Evolutionary conservation across 2,888 invertebrate species (phyloP), one percentile per base, ranked within the genome.

Genomic region (Eilema caniola): DNA sequence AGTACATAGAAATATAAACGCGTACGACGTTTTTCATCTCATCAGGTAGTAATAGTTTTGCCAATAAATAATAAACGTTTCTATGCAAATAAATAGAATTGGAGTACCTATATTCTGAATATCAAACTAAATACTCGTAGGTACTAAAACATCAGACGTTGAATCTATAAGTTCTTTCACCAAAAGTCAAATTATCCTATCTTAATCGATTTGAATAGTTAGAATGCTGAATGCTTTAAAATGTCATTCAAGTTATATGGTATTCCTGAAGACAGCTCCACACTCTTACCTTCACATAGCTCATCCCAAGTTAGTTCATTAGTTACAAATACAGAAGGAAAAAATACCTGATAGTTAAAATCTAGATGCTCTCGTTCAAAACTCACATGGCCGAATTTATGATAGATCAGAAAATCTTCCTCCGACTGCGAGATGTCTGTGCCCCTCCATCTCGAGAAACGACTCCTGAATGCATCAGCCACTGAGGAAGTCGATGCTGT

Each of bases 321-420:
- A 90, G 86, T 83, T 82, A 84, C 77, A 85, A 86, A 84, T 81
- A 80, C 81, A 89, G 83, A 85, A 82, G 83, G 85, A 77, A 67
- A n/a, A 5, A 86, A 84, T 94, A 94, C 94, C 94, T 94, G 88
- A 81, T 94, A 94, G 86, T 82, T 78, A 84, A 83, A 92, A 85
- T 83, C 87, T 83, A 90, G 85, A 77, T 81, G 85, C 82, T 90
- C 90, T 79, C 77, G 83, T 80, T 77, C 80, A 81, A 84, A 89
- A 97, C 98, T 97, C 96, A 98, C 98, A 93, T 98, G 97, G 91
- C 98, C 98, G 92, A 98, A 98, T 96, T 98, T 98, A 92, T 98
- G 98, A 89, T 98, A 97, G 85, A 98, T 96, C 79, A 98, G 96
- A 91, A 98, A 98, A 85, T 98, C 97, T 93, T 98, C 98, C 73